phyloP scores from a whole-genome alignment of 1,140 invertebrate genomes.

The Cyclina sinensis region DNA sequence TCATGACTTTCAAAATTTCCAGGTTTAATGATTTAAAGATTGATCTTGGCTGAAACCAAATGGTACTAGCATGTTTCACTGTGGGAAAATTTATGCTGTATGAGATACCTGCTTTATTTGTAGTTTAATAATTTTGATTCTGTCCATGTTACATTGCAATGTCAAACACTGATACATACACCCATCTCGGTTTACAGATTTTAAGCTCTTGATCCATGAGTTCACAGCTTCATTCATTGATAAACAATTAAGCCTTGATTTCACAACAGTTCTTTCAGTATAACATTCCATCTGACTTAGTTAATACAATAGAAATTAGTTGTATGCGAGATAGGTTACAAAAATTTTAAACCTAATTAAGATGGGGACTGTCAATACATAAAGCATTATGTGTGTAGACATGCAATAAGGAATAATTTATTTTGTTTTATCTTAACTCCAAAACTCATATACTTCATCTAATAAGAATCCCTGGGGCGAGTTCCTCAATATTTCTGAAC shows the following conservation, averaged over 20 bases:
- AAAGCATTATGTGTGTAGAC: neutral
- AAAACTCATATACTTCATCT: no score
- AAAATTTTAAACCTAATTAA: neutral
- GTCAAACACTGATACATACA: neutral
- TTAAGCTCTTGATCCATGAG: neutral
- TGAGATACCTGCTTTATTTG: neutral
- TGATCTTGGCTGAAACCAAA: no score
- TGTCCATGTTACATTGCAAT: neutral
- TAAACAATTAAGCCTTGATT: neutral
- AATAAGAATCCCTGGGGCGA: no score
- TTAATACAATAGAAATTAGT: neutral
- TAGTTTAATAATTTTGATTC: no score
- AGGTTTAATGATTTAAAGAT: no score
- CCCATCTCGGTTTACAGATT: neutral
- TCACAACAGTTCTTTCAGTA: neutral
- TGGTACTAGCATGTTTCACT: no score
- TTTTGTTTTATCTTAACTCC: neutral
- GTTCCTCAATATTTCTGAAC: no score
- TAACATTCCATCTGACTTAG: neutral
- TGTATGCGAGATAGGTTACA: neutral
- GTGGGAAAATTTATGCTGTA: no score
- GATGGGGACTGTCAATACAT: neutral
- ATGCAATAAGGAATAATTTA: neutral
- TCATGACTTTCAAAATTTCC: no score
- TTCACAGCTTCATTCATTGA: neutral